Percentiles rank a stretch among this genome's conserved stretches.
Conservation (phyloP, 2,888 invertebrate genomes). For the Electrophaes corylata region DNA sequence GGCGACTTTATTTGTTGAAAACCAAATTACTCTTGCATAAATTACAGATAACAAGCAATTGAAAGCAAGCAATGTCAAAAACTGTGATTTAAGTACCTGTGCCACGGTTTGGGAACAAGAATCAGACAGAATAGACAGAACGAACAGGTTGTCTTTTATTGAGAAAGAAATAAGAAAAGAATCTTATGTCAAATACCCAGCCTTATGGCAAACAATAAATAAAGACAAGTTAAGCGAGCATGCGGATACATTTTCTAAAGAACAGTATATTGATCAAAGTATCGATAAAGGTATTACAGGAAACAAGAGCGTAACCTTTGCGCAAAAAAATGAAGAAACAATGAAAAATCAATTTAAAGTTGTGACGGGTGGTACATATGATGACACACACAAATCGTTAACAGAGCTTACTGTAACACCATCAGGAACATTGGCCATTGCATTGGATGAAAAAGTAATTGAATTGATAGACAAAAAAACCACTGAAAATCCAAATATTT, state of each 20-base stretch:
- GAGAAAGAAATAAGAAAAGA: constrained; percentile 23
- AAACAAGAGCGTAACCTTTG: constrained; percentile 18
- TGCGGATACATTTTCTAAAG: constrained; percentile 9
- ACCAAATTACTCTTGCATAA: constrained; percentile 12
- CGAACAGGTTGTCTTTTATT: constrained; percentile 13
- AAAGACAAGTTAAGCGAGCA: constrained; percentile 11
- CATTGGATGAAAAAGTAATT: constrained; percentile 51
- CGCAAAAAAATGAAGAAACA: constrained; percentile 30
- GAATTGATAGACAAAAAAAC: constrained; percentile 48
- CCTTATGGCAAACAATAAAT: neutral
- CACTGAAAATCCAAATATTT: constrained; percentile 39
- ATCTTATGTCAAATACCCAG: constrained; percentile 7
- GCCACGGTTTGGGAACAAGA: constrained; percentile 23
- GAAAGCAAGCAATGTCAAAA: constrained; percentile 42
- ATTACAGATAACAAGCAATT: constrained; percentile 60
- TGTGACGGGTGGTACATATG: constrained; percentile 3
- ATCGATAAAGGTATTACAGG: neutral
- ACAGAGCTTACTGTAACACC: constrained; percentile 44
- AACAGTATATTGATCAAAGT: neutral
- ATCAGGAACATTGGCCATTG: constrained; percentile 50
- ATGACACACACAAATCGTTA: constrained; percentile 21
- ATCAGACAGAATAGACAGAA: constrained; percentile 8
- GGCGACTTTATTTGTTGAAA: constrained; percentile 7
- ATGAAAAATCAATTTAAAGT: constrained; percentile 27
- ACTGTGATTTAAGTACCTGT: constrained; percentile 40